Conservation (phyloP, 2,113 vertebrate genomes). For the Sturnus vulgaris region DNA sequence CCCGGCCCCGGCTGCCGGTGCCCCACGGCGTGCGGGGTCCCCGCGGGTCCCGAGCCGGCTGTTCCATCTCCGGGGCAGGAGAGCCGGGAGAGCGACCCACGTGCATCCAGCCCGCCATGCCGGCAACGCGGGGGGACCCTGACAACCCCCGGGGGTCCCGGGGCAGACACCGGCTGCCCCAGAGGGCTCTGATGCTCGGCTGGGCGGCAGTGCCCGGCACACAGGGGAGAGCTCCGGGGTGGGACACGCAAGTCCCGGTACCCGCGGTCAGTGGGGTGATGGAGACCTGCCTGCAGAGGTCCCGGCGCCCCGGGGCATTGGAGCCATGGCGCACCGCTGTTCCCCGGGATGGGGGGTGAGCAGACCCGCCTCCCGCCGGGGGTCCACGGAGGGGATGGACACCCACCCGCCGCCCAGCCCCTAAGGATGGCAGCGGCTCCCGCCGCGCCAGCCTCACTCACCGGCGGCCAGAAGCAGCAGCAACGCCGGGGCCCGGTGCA, state of each 20-base stretch:
- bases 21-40: background rate
- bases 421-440: background rate
- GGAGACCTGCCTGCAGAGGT: background rate
- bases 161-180: too few relatives aligned
- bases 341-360: background rate
- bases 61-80: background rate
- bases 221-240: background rate
- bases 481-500: background rate
- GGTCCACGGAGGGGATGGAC: background rate
- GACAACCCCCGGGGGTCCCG: background rate
- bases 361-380: background rate
- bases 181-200: background rate
- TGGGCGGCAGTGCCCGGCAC: background rate
- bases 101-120: background rate
- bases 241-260: too few relatives aligned
- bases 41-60: background rate
- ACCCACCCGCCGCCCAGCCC: background rate
- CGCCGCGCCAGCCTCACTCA: background rate
- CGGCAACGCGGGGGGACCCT: too few relatives aligned
- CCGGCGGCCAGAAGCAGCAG: background rate
- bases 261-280: background rate
- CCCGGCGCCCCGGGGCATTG: background rate
- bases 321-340: fast-evolving
- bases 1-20: background rate
- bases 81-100: background rate